These are phyloP conservation scores for Antedon mediterranea DNA, from an alignment of 53 echinoderm and acorn worm species.

Conservation along the genomic window DNA sequence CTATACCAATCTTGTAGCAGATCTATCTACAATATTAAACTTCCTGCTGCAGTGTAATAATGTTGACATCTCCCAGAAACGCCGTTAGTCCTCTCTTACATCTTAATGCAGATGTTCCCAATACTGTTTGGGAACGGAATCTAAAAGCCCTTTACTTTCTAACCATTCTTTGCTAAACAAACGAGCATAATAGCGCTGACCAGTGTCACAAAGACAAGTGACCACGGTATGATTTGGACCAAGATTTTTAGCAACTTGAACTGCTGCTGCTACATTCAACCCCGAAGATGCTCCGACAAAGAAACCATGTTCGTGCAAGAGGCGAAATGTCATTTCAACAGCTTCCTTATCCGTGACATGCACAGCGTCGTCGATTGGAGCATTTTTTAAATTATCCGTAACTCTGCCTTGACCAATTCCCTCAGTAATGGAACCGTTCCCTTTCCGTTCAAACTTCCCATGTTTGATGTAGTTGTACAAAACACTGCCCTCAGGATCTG, in stretches of 20 bases:
- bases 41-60: too few species aligned
- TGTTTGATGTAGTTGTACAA: slow-evolving; percentile 86
- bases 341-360: slow-evolving; percentile 59
- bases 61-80: too few species aligned
- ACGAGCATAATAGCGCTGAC: slow-evolving; percentile 78
- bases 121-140: slow-evolving; percentile 41
- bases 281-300: slow-evolving; percentile 95
- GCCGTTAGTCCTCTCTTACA: too few species aligned
- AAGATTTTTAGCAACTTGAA: slow-evolving; percentile 72
- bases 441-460: slow-evolving; percentile 68
- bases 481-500: slow-evolving; percentile 87
- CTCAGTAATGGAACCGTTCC: slow-evolving; percentile 83
- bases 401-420: slow-evolving; percentile 95
- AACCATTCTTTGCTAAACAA: slow-evolving; percentile 73
- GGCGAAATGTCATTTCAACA: slow-evolving; percentile 91
- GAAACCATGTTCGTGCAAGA: slow-evolving; percentile 85
- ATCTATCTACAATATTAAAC: too few species aligned
- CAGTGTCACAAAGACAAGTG: slow-evolving; percentile 87
- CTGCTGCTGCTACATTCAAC: slow-evolving; percentile 75
- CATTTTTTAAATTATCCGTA: slow-evolving; percentile 74
- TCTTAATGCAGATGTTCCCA: slow-evolving; percentile 20
- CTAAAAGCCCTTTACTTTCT: slow-evolving; percentile 66
- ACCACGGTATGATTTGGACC: slow-evolving; percentile 76
- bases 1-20: too few species aligned
- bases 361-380: slow-evolving; percentile 79